Conservation (phyloP, 2,797 vertebrate species). For the Mastacembelus armatus region DNA sequence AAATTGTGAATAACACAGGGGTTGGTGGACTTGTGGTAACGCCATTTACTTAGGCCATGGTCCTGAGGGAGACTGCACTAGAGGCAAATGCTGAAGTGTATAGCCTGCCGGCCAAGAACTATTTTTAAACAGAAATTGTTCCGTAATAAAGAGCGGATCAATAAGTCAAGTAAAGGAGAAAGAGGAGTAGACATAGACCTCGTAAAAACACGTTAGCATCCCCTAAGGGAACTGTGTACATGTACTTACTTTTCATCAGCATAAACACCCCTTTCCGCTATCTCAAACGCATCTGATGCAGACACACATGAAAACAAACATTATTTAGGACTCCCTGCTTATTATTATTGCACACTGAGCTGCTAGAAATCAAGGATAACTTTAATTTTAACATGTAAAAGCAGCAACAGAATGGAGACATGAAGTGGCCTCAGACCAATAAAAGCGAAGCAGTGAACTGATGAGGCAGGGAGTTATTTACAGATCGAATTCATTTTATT, state of each 20-base stretch:
- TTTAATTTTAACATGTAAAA: constrained; percentile 31
- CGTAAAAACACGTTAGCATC: constrained; percentile 63
- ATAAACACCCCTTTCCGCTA: constrained; percentile 3
- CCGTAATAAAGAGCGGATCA: constrained; percentile 75
- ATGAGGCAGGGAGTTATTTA: constrained; percentile 36
- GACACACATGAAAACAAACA: constrained; percentile 18
- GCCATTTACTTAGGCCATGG: constrained; percentile 58
- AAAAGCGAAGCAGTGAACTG: constrained; percentile 40
- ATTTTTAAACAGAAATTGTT: constrained; percentile 72
- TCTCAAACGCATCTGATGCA: background rate
- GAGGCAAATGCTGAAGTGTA: constrained; percentile 48
- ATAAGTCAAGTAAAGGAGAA: constrained; percentile 73
- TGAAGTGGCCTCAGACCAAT: constrained; percentile 30
- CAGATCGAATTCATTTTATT: constrained; percentile 59
- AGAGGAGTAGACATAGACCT: constrained; percentile 31
- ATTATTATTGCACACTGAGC: constrained; percentile 15
- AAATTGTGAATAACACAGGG: constrained; percentile 43
- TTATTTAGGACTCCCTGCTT: constrained; percentile 2
- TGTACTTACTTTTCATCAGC: constrained; percentile 28
- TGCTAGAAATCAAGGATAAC: constrained; percentile 24
- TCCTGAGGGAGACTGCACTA: constrained; percentile 27
- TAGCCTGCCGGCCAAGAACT: constrained; percentile 39
- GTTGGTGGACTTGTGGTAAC: constrained; percentile 54
- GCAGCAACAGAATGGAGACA: constrained; percentile 11
- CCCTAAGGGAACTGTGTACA: constrained; percentile 35